These are phyloP conservation scores for Tenthredo notha DNA, from an alignment of 2,888 invertebrate genomes.

Conservation along the genomic window DNA sequence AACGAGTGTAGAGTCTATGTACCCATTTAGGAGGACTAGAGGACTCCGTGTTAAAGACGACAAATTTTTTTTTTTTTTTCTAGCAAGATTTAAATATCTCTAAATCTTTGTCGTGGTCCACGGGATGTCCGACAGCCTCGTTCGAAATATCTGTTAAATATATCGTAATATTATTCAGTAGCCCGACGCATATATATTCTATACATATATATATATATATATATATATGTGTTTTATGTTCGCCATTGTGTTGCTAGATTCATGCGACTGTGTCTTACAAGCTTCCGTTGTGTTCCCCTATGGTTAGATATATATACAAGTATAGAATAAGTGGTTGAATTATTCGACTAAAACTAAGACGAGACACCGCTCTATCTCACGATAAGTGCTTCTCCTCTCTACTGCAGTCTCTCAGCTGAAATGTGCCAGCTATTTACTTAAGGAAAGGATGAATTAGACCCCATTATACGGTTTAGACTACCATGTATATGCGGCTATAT, in stretches of 20 bases:
- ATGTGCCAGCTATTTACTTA: background rate
- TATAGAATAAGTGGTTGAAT: constrained; percentile 27
- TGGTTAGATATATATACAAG: background rate
- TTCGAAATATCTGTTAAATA: constrained; percentile 54
- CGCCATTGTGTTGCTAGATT: constrained; percentile 56
- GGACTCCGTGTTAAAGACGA: constrained; percentile 29
- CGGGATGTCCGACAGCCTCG: constrained; percentile 61
- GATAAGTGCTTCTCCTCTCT: constrained; percentile 34
- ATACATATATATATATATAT: constrained; percentile 11
- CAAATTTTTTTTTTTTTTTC: constrained; percentile 46
- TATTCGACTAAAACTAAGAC: constrained; percentile 37
- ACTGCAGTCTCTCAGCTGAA: background rate
- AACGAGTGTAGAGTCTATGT: background rate
- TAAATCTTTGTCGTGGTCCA: constrained; percentile 61
- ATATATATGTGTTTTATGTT: constrained; percentile 51
- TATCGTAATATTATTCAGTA: constrained; percentile 69
- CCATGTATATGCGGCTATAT: background rate
- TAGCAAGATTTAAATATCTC: constrained; percentile 54
- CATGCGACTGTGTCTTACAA: constrained; percentile 55
- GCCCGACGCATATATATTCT: constrained; percentile 53
- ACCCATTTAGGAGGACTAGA: background rate
- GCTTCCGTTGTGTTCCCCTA: constrained; percentile 53
- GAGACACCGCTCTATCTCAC: constrained; percentile 15
- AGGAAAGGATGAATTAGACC: background rate
- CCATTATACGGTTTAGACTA: background rate